A percentile compares a stretch with the other conserved stretches of the same genome.
These are phyloP conservation scores for Hucho hucho DNA, from an alignment of 2,113 vertebrate genomes.

Conservation along the genomic window DNA sequence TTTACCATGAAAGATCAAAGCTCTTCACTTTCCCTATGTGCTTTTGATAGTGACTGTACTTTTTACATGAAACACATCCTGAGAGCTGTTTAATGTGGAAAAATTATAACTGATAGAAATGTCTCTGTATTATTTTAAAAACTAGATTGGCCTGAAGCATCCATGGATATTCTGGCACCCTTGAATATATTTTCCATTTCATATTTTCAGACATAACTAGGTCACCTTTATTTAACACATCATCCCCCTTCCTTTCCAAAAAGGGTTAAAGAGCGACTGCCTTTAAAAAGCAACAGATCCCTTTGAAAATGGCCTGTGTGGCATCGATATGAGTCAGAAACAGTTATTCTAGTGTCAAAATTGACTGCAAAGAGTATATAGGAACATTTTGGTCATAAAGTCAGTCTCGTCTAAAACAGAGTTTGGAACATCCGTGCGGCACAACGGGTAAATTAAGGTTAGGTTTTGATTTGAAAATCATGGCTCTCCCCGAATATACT, in stretches of 20 bases:
- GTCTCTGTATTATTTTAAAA: conserved; percentile 17
- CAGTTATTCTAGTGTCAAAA: too few species aligned
- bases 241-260: neutral
- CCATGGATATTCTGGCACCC: neutral
- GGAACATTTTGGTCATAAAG: too few species aligned
- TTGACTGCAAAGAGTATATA: too few species aligned
- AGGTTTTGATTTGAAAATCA: too few species aligned
- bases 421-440: too few species aligned
- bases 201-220: conserved; percentile 34
- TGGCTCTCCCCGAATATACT: too few species aligned
- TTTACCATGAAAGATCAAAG: neutral
- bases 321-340: too few species aligned
- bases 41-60: conserved; percentile 3
- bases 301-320: too few species aligned
- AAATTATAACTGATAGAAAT: conserved; percentile 19
- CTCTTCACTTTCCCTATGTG: neutral
- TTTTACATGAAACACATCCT: neutral
- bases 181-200: conserved; percentile 21
- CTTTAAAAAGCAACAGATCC: too few species aligned
- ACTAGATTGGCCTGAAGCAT: conserved; percentile 1
- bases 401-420: too few species aligned
- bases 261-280: too few species aligned
- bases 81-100: neutral
- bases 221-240: conserved; percentile 37
- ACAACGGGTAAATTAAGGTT: too few species aligned